A percentile compares a stretch with the other conserved stretches of the same genome.
Evolutionary conservation across 2,113 vertebrate species (phyloP).

Genomic region (Actenoides lindsayi): DNA sequence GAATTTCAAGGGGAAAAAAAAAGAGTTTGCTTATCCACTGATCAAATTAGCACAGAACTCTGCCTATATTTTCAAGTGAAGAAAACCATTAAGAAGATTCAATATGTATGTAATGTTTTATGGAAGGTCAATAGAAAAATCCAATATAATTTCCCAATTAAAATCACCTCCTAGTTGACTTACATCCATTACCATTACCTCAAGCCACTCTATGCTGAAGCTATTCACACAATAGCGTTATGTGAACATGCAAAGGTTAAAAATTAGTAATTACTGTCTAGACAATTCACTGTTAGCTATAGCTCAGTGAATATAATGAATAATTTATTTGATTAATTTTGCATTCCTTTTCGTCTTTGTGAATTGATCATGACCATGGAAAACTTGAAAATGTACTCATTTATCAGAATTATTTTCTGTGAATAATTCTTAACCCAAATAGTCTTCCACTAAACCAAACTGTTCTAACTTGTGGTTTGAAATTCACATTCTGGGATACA

Average conservation of each 20-base stretch:
- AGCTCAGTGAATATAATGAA: constrained; percentile 50
- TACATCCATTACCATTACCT: constrained; percentile 53
- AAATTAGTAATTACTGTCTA: constrained; percentile 67
- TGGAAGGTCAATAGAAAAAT: constrained; percentile 56
- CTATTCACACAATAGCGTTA: neutral
- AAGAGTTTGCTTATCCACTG: constrained; percentile 11
- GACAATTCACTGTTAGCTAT: constrained; percentile 65
- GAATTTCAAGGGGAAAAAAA: neutral
- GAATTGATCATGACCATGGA: constrained; percentile 33
- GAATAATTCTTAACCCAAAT: neutral
- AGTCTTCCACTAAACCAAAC: neutral
- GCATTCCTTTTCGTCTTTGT: constrained; percentile 26
- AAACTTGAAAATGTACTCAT: constrained; percentile 33
- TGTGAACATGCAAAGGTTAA: constrained; percentile 38
- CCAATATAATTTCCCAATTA: constrained; percentile 69
- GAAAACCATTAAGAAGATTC: constrained; percentile 29
- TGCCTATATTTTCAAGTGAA: neutral
- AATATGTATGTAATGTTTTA: constrained; percentile 64
- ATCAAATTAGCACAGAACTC: constrained; percentile 31
- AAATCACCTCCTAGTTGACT: constrained; percentile 58
- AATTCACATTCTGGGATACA: neutral
- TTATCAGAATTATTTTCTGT: neutral
- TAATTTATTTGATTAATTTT: constrained; percentile 60
- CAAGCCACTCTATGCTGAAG: neutral
- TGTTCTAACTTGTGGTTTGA: neutral